Conservation (phyloP, 92 coral and sea anemone species). For the Epizoanthus illoricatus region DNA sequence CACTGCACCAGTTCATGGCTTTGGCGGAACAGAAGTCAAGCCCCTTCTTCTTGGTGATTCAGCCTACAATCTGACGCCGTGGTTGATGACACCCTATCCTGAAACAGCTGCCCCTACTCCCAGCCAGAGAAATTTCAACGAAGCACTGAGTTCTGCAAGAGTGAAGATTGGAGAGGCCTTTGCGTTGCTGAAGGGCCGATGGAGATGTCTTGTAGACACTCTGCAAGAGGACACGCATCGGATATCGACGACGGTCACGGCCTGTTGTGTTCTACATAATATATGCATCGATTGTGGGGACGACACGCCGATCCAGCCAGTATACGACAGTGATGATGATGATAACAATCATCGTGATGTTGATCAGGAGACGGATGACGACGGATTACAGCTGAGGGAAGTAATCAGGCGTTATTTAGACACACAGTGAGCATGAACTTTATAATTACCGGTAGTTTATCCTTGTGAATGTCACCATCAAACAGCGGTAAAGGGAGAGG, state of each 20-base stretch:
- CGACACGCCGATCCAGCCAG: conserved; percentile 9
- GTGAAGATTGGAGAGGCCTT: conserved; percentile 1
- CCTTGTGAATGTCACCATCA: no score
- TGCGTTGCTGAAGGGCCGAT: conserved; percentile 1
- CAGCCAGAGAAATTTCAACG: conserved; percentile 7
- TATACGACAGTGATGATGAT: conserved; percentile 11
- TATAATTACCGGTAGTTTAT: no score
- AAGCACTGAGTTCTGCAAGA: background rate
- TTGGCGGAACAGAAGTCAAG: background rate
- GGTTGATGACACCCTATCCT: conserved; percentile 10
- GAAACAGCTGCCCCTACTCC: background rate
- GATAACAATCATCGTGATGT: background rate
- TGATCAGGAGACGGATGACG: background rate
- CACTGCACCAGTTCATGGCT: background rate
- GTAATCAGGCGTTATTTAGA: background rate
- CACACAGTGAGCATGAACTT: background rate
- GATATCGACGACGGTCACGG: background rate
- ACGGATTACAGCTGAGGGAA: conserved; percentile 7
- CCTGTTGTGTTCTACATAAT: background rate
- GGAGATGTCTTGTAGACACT: conserved; percentile 6
- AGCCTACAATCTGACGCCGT: background rate
- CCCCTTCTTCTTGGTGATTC: background rate
- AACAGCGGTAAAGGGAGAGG: no score
- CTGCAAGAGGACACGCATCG: conserved; percentile 13
- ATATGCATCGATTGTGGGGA: conserved; percentile 3